phyloP scores from a whole-genome alignment of 1,140 invertebrate genomes.

The Papilio xuthus region DNA sequence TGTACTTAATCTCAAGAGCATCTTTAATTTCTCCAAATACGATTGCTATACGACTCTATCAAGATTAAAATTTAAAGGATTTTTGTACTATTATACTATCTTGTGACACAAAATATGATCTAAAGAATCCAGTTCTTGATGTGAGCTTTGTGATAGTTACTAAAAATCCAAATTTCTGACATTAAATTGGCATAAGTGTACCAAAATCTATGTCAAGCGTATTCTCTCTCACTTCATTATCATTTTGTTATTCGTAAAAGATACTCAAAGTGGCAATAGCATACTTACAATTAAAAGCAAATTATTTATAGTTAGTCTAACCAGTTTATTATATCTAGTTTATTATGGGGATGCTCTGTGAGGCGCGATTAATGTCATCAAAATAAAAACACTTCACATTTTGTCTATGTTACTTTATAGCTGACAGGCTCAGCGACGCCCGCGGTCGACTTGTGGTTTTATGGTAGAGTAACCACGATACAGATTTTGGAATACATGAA shows the following conservation, averaged over 20 bases:
- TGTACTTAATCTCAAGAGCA: conserved; percentile 56
- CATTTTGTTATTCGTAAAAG: not conserved
- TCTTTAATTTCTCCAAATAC: conserved; percentile 29
- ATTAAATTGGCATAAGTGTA: not conserved
- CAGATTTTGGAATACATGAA: not conserved
- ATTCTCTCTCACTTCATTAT: no score
- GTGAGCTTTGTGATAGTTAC: not conserved
- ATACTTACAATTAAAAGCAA: not conserved
- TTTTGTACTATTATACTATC: not conserved
- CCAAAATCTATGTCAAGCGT: not conserved
- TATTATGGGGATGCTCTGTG: not conserved
- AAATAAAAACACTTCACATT: conserved; percentile 25
- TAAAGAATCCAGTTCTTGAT: not conserved
- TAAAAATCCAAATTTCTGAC: not conserved
- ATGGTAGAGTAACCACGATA: not conserved
- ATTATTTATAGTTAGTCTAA: not conserved
- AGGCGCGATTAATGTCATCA: conserved; percentile 8
- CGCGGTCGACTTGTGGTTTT: conserved; percentile 11
- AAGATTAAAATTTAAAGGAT: not conserved
- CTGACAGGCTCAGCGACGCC: not conserved
- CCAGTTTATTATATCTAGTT: not conserved
- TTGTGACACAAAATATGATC: not conserved
- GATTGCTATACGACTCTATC: not conserved
- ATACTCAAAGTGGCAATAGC: no score
- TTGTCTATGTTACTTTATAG: conserved; percentile 30